phyloP scores from a whole-genome alignment of 1,140 invertebrate species.

The Calycopis cecrops region DNA sequence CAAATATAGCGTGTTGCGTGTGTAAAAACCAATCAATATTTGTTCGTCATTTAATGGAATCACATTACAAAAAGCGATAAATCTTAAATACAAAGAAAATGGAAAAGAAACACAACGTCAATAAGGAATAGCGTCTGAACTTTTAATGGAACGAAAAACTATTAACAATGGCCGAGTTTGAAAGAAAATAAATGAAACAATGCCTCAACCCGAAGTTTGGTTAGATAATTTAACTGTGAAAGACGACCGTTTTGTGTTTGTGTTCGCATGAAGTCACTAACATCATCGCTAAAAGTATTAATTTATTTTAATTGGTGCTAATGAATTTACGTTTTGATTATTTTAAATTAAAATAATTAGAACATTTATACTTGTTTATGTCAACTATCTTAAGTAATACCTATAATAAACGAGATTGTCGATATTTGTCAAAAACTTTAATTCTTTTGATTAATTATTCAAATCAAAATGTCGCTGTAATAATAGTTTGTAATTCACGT shows the following conservation, averaged over 20 bases:
- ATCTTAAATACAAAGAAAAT: slow-evolving; percentile 9
- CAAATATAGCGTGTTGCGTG: background rate
- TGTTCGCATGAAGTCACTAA: background rate
- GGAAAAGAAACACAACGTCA: slow-evolving; percentile 10
- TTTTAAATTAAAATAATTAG: too few species aligned
- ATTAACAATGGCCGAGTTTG: slow-evolving; percentile 17
- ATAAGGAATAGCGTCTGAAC: slow-evolving; percentile 15
- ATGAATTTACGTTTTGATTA: too few species aligned
- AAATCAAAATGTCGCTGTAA: too few species aligned
- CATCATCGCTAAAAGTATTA: too few species aligned
- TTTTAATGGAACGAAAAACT: slow-evolving; percentile 20
- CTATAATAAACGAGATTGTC: too few species aligned
- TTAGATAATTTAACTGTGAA: slow-evolving; percentile 4
- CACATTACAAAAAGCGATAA: slow-evolving; percentile 1
- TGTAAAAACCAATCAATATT: slow-evolving; percentile 8
- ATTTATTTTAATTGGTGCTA: too few species aligned
- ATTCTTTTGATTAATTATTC: too few species aligned
- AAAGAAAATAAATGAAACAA: slow-evolving; percentile 11
- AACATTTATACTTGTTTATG: too few species aligned
- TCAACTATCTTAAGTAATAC: too few species aligned
- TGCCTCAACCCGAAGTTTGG: slow-evolving; percentile 2
- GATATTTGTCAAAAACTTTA: too few species aligned
- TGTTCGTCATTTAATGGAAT: slow-evolving; percentile 2
- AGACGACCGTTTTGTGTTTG: background rate
- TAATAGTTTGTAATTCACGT: too few species aligned